phyloP scores from a whole-genome alignment of 2,888 invertebrate genomes.

The Papilio demoleus region DNA sequence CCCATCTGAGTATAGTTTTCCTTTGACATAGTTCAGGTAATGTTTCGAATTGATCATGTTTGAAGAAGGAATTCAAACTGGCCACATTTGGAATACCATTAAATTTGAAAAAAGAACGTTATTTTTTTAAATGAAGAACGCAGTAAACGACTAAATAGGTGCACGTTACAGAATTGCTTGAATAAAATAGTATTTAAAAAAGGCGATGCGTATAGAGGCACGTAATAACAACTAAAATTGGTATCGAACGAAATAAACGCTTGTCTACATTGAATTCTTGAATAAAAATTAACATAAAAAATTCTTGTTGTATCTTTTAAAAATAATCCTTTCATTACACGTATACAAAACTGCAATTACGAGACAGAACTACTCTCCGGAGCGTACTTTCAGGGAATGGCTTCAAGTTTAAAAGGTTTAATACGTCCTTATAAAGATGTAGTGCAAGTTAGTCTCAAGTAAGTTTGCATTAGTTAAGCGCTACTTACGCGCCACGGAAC shows the following conservation, averaged over 20 bases:
- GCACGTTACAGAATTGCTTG: no score
- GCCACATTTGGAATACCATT: no score
- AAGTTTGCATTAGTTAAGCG: conserved; percentile 41
- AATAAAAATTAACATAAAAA: not conserved
- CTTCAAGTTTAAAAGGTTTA: conserved; percentile 49
- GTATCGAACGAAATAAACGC: no score
- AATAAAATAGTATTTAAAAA: no score
- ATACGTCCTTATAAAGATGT: conserved; percentile 46
- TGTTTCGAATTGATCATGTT: not conserved
- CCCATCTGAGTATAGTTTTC: not conserved
- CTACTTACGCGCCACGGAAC: conserved; percentile 27
- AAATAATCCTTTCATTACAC: conserved; percentile 45
- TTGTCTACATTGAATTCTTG: no score
- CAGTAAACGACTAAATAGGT: not conserved
- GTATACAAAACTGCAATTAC: conserved; percentile 46
- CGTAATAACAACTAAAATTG: no score
- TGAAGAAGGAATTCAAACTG: not conserved
- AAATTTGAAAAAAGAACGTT: not conserved
- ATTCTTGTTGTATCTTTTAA: not conserved
- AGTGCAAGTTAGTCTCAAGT: conserved; percentile 33
- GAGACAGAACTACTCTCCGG: conserved; percentile 43
- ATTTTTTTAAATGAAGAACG: not conserved
- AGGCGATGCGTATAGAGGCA: no score
- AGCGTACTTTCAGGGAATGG: conserved; percentile 44
- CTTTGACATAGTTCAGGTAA: conserved; percentile 4